Evolutionary conservation across 2,888 invertebrate species (phyloP).

Genomic region (Odontomyia ornata): DNA sequence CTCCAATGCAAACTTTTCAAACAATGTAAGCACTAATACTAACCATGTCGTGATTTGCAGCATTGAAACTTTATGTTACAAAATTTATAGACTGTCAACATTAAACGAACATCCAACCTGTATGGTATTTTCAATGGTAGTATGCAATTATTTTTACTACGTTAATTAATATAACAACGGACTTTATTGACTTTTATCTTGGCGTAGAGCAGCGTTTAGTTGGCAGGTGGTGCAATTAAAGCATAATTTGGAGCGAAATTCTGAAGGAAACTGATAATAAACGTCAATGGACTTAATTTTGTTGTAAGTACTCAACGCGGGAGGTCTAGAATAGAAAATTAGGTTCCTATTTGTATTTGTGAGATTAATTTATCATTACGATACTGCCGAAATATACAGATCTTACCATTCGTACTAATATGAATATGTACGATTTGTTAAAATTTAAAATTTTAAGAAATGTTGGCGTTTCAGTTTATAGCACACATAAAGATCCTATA

Average conservation of each 20-base stretch:
- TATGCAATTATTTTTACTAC: constrained; percentile 24
- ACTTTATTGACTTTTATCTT: constrained; percentile 18
- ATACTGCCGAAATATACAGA: too few relatives aligned
- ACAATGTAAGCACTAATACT: constrained; percentile 5
- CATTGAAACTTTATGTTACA: constrained; percentile 34
- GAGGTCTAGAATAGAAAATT: too few relatives aligned
- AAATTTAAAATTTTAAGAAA: too few relatives aligned
- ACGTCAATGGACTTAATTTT: too few relatives aligned
- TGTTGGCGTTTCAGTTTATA: too few relatives aligned
- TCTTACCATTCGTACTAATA: too few relatives aligned
- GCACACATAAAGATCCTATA: too few relatives aligned
- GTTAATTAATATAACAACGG: constrained; percentile 26
- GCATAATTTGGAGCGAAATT: not conserved
- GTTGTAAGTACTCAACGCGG: too few relatives aligned
- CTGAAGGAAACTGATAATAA: too few relatives aligned
- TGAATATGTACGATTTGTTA: too few relatives aligned
- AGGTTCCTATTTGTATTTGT: too few relatives aligned
- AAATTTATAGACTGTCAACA: constrained; percentile 36
- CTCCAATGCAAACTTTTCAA: constrained; percentile 21
- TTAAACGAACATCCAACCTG: constrained; percentile 24
- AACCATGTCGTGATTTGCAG: constrained; percentile 34
- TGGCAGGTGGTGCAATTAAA: not conserved
- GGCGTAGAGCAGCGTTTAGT: not conserved
- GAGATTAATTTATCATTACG: too few relatives aligned
- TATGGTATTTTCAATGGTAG: constrained; percentile 17